These are phyloP conservation scores for Trematocara stigmaticum DNA, from an alignment of 2,113 vertebrate genomes.

Conservation along the genomic window DNA sequence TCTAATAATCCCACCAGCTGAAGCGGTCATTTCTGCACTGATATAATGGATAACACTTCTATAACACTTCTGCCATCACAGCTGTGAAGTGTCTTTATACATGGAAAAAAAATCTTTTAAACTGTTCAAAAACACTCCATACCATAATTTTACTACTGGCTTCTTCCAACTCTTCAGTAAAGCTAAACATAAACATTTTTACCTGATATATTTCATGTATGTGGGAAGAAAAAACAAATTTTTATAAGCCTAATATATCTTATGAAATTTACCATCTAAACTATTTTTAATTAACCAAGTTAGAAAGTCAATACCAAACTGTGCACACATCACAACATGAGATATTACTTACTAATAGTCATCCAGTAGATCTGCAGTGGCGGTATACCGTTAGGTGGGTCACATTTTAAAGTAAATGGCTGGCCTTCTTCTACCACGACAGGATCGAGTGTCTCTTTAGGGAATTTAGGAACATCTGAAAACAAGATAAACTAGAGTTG, in stretches of 20 bases:
- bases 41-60: neutral
- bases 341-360: conserved; percentile 84
- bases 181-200: neutral
- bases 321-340: neutral
- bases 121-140: neutral
- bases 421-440: conserved; percentile 87
- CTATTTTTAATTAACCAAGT: neutral
- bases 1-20: neutral
- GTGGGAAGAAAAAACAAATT: neutral
- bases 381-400: conserved; percentile 88
- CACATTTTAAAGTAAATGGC: conserved; percentile 81
- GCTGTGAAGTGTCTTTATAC: neutral
- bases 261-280: neutral
- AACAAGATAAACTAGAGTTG: neutral
- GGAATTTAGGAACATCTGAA: conserved; percentile 90
- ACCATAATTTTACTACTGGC: neutral
- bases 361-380: conserved; percentile 96
- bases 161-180: neutral
- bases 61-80: neutral
- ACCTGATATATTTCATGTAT: neutral
- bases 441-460: conserved; percentile 89
- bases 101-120: neutral
- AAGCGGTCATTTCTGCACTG: neutral
- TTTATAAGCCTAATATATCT: neutral
- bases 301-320: neutral